Conservation (phyloP, 2,113 vertebrate species). For the Rhombomys opimus region DNA sequence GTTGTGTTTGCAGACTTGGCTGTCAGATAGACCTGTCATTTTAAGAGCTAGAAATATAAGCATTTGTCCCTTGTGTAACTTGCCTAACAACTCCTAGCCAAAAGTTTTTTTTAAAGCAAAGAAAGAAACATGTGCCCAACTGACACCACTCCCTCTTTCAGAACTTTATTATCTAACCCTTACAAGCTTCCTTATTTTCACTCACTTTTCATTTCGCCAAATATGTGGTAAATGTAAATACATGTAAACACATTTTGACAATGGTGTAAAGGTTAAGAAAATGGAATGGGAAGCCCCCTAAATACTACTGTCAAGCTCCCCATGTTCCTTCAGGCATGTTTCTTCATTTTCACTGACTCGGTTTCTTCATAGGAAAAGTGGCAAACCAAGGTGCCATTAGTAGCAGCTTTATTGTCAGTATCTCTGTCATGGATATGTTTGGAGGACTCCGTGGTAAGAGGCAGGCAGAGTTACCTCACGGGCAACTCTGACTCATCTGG, state of each 20-base stretch:
- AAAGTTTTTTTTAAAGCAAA: neutral
- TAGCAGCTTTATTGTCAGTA: neutral
- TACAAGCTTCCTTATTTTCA: neutral
- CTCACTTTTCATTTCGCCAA: neutral
- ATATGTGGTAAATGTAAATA: neutral
- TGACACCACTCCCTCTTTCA: neutral
- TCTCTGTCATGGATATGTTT: neutral
- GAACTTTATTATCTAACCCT: neutral
- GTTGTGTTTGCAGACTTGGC: neutral
- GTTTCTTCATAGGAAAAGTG: slow-evolving; percentile 18
- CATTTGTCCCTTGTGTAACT: neutral
- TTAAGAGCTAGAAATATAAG: neutral
- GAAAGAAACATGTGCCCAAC: neutral
- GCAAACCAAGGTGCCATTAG: neutral
- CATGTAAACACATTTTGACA: neutral
- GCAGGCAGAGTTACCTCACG: neutral
- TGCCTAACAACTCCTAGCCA: neutral
- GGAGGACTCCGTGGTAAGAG: neutral
- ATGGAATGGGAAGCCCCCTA: neutral
- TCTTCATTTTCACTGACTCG: neutral
- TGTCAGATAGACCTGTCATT: slow-evolving; percentile 1
- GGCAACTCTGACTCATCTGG: neutral
- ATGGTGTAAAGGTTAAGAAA: slow-evolving; percentile 20
- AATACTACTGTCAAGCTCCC: neutral
- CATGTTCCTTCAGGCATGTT: neutral